Evolutionary conservation across 1,140 invertebrate species (phyloP).

Genomic region (Heliothis subflexa): DNA sequence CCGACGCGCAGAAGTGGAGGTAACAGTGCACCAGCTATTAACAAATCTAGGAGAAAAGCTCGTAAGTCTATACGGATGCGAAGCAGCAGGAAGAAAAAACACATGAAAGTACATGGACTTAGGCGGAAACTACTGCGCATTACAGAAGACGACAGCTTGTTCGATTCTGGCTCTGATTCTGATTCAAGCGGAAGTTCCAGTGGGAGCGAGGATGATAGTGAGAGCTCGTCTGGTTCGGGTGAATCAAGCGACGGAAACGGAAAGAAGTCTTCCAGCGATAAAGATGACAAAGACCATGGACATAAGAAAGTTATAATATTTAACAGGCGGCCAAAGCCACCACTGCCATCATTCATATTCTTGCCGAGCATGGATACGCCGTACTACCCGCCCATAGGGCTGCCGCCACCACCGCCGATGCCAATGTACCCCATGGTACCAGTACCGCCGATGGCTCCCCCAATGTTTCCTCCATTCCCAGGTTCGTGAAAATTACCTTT

Average conservation of each 20-base stretch:
- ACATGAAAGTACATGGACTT: slow-evolving; percentile 55
- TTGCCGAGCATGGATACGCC: slow-evolving; percentile 74
- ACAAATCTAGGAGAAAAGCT: slow-evolving; percentile 56
- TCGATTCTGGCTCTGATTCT: slow-evolving; percentile 64
- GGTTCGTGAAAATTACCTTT: slow-evolving; percentile 3
- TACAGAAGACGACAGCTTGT: slow-evolving; percentile 75
- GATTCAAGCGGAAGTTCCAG: slow-evolving; percentile 46
- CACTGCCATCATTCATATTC: slow-evolving; percentile 79
- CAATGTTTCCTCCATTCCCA: slow-evolving; percentile 46
- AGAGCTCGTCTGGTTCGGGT: slow-evolving; percentile 43
- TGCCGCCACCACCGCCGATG: slow-evolving; percentile 69
- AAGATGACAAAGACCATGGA: slow-evolving; percentile 61
- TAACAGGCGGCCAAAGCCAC: slow-evolving; percentile 72
- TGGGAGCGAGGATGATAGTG: slow-evolving; percentile 42
- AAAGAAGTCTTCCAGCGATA: neutral
- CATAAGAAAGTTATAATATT: slow-evolving; percentile 75
- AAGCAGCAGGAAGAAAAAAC: slow-evolving; percentile 58
- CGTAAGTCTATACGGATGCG: slow-evolving; percentile 54
- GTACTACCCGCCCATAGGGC: slow-evolving; percentile 74
- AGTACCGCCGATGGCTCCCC: slow-evolving; percentile 66
- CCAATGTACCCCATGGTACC: slow-evolving; percentile 78
- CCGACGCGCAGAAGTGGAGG: slow-evolving; percentile 64
- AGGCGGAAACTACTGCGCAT: slow-evolving; percentile 70
- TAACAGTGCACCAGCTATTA: neutral
- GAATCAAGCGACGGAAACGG: slow-evolving; percentile 27